Evolutionary conservation across 2,888 invertebrate genomes (phyloP), one percentile per base, ranked within the genome.

Genomic region (Gymnoscelis rufifasciata): DNA sequence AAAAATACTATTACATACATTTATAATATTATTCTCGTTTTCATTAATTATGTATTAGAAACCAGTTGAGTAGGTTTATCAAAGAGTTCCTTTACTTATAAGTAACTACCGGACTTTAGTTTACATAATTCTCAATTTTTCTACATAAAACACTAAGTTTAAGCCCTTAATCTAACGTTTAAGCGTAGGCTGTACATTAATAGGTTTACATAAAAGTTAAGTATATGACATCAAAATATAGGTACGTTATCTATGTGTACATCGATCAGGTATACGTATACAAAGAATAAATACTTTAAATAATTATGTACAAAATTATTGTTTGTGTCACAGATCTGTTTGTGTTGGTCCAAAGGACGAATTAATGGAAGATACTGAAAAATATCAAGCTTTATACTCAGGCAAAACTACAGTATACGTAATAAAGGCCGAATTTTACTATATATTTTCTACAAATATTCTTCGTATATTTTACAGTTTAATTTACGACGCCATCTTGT

Each of bases 261-360:
- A 69, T 68, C 64, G 57, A 63, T 69, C 65, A 71, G 70, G 68
- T 69, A 71, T 68, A 68, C 10, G 61, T 59, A 59, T 56, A 62
- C 55, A 51, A 57, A 49, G 64, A 64, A 59, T 65, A 60, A 60
- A 64, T 59, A 60, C 63, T 59, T 52, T 47, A 46, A 55, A 51
- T 46, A 12, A 54, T 47, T 79, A 80, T 81, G 53, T 83, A 83
- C 82, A 83, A 82, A 78, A 75, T 88, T 88, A 86, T 87, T 86
- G 87, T 88, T 71, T 67, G 66, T 68, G 88, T 88, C 88, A 88
- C 87, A 87, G 86, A 72, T 83, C 59, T 74, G 68, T 73, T n/a
- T 78, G 26, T 56, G 63, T 75, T 78, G 72, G 78, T 76, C 82
- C 81, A 19, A 11, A 6, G 35, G 35, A 35, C 35, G 35, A 33